Conservation (phyloP, 1,140 invertebrate genomes). For the Microplitis demolitor region DNA sequence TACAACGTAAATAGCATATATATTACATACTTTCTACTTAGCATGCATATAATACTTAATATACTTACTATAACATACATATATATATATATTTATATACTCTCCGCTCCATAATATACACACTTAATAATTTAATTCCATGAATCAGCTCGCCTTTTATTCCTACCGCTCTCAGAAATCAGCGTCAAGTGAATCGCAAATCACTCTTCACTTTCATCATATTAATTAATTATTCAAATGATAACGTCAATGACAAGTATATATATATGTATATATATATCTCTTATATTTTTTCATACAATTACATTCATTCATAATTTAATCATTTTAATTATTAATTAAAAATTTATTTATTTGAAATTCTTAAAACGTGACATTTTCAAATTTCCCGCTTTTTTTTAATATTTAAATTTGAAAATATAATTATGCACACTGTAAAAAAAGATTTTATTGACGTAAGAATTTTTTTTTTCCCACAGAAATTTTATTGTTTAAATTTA, state of each 20-base stretch:
- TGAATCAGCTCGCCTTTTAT: background rate
- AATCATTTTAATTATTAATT: too few relatives aligned
- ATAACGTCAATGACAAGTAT: background rate
- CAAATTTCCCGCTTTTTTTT: too few relatives aligned
- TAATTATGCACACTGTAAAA: too few relatives aligned
- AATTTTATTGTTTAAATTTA: too few relatives aligned
- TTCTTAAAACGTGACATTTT: too few relatives aligned
- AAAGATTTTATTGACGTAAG: too few relatives aligned
- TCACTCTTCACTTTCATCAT: too few relatives aligned
- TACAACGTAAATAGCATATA: background rate
- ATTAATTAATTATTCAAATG: background rate
- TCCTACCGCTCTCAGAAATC: background rate
- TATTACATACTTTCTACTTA: background rate
- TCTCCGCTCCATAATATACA: background rate
- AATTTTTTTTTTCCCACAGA: too few relatives aligned
- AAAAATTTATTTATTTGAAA: too few relatives aligned
- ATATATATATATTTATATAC: background rate
- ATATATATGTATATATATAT: constrained; percentile 25
- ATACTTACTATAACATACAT: background rate
- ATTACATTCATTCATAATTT: too few relatives aligned
- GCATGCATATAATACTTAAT: background rate
- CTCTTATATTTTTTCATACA: too few relatives aligned
- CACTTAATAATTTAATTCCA: background rate
- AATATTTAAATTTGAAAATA: too few relatives aligned
- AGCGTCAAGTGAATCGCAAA: constrained; percentile 8